A percentile compares a stretch with the other conserved stretches of the same genome.
phyloP scores from a whole-genome alignment of 1,140 invertebrate species.

The Orchesella cincta region DNA sequence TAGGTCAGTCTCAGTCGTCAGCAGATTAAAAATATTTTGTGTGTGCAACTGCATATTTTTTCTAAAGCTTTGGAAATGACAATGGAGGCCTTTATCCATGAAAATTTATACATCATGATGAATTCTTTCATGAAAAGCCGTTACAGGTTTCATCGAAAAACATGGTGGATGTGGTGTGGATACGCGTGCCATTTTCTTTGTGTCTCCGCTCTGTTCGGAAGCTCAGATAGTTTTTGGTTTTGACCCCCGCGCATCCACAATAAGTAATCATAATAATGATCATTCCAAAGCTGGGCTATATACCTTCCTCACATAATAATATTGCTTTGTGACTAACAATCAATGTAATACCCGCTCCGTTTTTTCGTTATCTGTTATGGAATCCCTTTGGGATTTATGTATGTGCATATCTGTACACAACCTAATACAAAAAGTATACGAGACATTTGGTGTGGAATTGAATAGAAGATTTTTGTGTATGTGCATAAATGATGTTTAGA shows the following conservation, averaged over 20 bases:
- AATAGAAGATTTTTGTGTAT: neutral
- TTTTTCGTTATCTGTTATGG: neutral
- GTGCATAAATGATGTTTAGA: neutral
- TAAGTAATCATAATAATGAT: conserved; percentile 16
- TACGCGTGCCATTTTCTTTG: conserved; percentile 28
- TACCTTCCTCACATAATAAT: neutral
- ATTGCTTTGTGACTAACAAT: neutral
- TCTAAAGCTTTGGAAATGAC: conserved; percentile 20
- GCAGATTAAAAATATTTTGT: neutral
- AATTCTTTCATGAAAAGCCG: conserved; percentile 23
- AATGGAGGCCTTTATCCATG: conserved; percentile 24
- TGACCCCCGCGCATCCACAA: conserved; percentile 13
- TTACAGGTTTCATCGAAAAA: conserved; percentile 25
- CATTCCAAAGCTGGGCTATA: neutral
- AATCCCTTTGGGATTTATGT: neutral
- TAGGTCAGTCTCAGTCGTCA: conserved; percentile 4
- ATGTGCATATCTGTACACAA: too few species aligned
- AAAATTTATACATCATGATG: conserved; percentile 27
- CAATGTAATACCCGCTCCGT: neutral
- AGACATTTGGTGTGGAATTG: too few species aligned
- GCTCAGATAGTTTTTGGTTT: neutral
- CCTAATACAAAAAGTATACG: too few species aligned
- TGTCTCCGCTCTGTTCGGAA: conserved; percentile 2
- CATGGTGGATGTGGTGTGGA: neutral
- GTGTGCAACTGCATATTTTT: neutral